phyloP scores from a whole-genome alignment of 2,113 vertebrate species.

The Tragelaphus buxtoni region DNA sequence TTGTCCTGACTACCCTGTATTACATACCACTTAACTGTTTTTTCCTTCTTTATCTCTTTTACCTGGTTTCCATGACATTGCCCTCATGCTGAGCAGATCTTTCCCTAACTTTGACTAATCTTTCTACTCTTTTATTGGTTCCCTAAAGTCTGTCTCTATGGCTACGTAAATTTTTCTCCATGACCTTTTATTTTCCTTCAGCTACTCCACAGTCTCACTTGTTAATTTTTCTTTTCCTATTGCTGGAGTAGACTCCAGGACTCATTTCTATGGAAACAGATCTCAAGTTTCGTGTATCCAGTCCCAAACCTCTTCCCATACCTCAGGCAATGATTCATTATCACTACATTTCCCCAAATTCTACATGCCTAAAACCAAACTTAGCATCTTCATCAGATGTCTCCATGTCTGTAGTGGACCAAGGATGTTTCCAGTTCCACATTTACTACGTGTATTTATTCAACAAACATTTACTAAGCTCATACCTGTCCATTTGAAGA shows the following conservation, averaged over 20 bases:
- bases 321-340: not conserved
- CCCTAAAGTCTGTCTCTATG: not conserved
- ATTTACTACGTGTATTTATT: not conserved
- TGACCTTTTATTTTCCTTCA: not conserved
- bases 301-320: not conserved
- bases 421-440: not conserved
- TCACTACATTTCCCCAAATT: not conserved
- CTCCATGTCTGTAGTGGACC: not conserved
- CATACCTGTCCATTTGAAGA: not conserved
- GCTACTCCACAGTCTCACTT: not conserved
- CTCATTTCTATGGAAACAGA: not conserved
- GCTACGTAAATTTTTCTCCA: not conserved
- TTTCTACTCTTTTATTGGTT: not conserved
- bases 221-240: not conserved
- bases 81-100: not conserved
- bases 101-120: not conserved
- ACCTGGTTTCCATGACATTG: not conserved
- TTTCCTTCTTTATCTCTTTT: not conserved
- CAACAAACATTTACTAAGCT: not conserved
- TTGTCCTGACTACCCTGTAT: not conserved
- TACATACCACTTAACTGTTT: not conserved
- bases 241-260: not conserved
- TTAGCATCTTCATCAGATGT: not conserved
- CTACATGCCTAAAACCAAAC: not conserved
- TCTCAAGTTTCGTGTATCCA: not conserved